Evolutionary conservation across 2,888 invertebrate genomes (phyloP).

Genomic region (Cataglyphis albicans): DNA sequence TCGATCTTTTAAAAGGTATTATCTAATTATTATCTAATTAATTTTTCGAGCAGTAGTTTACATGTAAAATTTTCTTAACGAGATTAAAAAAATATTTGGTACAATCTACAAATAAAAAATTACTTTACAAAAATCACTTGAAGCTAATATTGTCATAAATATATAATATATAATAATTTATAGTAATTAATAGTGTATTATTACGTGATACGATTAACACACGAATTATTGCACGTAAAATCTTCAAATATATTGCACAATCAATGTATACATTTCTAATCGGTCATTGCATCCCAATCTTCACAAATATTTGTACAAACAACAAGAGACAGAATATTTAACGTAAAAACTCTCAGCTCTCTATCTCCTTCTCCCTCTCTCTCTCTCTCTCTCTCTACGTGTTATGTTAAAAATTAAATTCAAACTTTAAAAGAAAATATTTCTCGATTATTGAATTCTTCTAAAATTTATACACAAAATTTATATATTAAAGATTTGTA

Average conservation of each 20-base stretch:
- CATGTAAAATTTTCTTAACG: background rate
- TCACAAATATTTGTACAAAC: background rate
- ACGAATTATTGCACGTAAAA: background rate
- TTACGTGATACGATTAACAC: background rate
- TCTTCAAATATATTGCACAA: background rate
- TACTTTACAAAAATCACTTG: background rate
- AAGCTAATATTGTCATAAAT: background rate
- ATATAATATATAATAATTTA: background rate
- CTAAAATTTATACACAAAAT: background rate
- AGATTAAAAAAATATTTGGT: background rate
- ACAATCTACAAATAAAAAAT: background rate
- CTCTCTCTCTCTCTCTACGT: background rate
- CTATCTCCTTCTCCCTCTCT: too few species aligned
- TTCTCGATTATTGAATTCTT: background rate
- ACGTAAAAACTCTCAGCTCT: background rate
- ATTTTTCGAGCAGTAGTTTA: background rate
- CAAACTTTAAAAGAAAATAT: background rate
- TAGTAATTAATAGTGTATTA: background rate
- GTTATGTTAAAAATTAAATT: background rate
- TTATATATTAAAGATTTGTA: background rate
- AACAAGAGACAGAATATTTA: background rate
- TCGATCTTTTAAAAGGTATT: background rate
- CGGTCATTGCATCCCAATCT: conserved; percentile 5
- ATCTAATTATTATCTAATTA: too few species aligned
- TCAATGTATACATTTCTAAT: conserved; percentile 2